phyloP scores from a whole-genome alignment of 2,113 vertebrate species.

The Charadrius vociferus region DNA sequence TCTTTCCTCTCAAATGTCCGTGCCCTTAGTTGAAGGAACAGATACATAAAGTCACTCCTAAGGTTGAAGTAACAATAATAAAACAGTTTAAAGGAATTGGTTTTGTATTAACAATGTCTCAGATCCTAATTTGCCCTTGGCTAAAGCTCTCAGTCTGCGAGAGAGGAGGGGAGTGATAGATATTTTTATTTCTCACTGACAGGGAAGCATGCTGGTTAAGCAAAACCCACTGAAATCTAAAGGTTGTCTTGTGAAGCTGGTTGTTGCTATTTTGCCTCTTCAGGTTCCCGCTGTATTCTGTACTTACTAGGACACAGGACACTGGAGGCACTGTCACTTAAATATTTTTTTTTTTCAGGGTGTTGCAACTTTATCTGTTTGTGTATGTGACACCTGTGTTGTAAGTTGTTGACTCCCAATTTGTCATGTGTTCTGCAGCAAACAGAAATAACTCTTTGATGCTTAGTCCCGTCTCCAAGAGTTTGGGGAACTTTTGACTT shows the following conservation, averaged over 20 bases:
- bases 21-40: not conserved
- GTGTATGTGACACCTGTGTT: not conserved
- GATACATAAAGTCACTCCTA: not conserved
- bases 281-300: not conserved
- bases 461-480: not conserved
- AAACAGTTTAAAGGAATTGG: not conserved
- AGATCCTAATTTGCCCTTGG: not conserved
- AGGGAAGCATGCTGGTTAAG: not conserved
- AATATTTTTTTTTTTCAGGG: not conserved
- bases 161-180: not conserved
- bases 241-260: not conserved
- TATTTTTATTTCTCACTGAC: not conserved
- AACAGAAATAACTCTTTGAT: not conserved
- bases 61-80: not conserved
- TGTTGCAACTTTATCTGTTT: not conserved
- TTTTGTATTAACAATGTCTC: not conserved
- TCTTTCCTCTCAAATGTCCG: not conserved
- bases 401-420: not conserved
- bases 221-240: not conserved
- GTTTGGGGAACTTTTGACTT: not conserved
- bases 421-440: not conserved
- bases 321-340: not conserved
- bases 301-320: not conserved
- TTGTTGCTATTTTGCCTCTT: not conserved
- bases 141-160: not conserved